A percentile compares a stretch with the other conserved stretches of the same genome.
Conservation (phyloP, 2,888 invertebrate species). For the Cordilura impudica region DNA sequence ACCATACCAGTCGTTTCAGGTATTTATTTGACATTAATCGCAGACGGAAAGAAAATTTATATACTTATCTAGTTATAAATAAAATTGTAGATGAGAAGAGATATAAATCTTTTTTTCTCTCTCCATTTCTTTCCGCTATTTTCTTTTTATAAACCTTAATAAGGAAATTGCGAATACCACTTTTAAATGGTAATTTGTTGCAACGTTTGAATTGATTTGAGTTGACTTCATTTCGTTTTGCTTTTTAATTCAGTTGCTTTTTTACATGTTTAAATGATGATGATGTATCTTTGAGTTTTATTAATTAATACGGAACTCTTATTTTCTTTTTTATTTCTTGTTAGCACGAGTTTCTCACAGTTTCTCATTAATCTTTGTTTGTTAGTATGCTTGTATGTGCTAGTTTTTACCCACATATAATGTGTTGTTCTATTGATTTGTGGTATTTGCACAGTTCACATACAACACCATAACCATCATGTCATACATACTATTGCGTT, state of each 20-base stretch:
- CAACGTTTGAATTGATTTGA: background rate
- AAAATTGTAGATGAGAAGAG: constrained; percentile 37
- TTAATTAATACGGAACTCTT: constrained; percentile 22
- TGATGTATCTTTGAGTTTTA: background rate
- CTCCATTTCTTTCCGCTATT: background rate
- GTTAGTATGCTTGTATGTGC: background rate
- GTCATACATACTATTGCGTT: constrained; percentile 28
- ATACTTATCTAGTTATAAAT: constrained; percentile 47
- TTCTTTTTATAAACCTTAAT: background rate
- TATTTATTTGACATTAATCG: constrained; percentile 58
- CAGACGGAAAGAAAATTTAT: constrained; percentile 39
- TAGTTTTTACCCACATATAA: background rate
- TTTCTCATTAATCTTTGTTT: constrained; percentile 23
- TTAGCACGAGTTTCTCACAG: constrained; percentile 27
- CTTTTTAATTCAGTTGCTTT: constrained; percentile 1
- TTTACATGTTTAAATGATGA: constrained; percentile 17
- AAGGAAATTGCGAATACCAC: background rate
- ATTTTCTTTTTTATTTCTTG: too few relatives aligned
- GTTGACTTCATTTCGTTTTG: background rate
- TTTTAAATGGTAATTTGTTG: background rate
- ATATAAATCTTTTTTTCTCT: constrained; percentile 7
- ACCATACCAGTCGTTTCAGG: constrained; percentile 12
- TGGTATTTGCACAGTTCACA: constrained; percentile 45
- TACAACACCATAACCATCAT: background rate
- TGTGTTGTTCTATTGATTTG: constrained; percentile 46